phyloP scores from a whole-genome alignment of 2,113 vertebrate species.

The Noturus placidus region DNA sequence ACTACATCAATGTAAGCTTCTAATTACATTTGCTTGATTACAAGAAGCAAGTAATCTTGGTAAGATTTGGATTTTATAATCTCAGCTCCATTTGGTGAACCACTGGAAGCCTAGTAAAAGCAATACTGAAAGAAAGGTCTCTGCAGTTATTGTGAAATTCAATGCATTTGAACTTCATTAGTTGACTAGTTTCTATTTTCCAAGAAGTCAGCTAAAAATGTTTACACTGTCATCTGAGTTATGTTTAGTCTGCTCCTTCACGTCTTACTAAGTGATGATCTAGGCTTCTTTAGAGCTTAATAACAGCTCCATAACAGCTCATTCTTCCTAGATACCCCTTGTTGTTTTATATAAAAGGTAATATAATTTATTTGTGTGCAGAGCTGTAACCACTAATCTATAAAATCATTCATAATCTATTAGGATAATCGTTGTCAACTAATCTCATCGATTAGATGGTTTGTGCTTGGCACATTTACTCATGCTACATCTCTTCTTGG shows the following conservation, averaged over 20 bases:
- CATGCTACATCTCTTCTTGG: too few species aligned
- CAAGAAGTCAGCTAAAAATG: constrained; percentile 1
- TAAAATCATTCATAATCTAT: too few species aligned
- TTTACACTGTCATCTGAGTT: not conserved
- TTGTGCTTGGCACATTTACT: too few species aligned
- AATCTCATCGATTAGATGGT: too few species aligned
- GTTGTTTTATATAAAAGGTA: too few species aligned
- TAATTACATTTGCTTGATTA: not conserved
- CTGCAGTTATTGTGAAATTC: not conserved
- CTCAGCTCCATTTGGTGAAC: not conserved
- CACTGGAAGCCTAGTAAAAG: not conserved
- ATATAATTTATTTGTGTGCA: too few species aligned
- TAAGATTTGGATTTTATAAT: not conserved
- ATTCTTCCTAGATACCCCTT: not conserved
- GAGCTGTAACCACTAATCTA: too few species aligned
- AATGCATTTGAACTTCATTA: not conserved
- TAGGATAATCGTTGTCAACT: too few species aligned
- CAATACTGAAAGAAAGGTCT: not conserved
- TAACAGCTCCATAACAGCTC: not conserved
- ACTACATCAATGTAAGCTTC: not conserved
- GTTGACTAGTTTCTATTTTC: not conserved
- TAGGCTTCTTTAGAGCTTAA: not conserved
- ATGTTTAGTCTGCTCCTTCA: not conserved
- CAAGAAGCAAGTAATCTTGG: not conserved
- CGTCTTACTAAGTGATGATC: not conserved